phyloP scores from a whole-genome alignment of 2,113 vertebrate species.

The Pterocles gutturalis region DNA sequence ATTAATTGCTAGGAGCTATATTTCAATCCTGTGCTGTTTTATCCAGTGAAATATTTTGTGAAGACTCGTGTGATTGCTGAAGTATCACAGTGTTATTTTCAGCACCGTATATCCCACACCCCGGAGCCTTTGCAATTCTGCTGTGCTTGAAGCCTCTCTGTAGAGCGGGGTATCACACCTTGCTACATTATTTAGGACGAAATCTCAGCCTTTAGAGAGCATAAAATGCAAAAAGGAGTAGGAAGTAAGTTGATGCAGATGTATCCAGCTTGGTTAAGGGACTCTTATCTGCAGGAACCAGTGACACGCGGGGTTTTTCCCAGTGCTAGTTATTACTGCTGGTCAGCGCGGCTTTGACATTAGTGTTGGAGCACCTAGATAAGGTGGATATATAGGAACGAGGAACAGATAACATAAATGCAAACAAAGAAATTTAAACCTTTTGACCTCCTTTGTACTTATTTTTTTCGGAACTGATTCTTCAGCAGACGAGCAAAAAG shows the following conservation, averaged over 20 bases:
- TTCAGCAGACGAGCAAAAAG: slow-evolving; percentile 3
- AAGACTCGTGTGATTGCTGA: neutral
- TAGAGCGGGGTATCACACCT: slow-evolving; percentile 8
- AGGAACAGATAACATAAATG: slow-evolving; percentile 74
- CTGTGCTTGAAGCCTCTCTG: slow-evolving; percentile 27
- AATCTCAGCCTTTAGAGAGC: slow-evolving; percentile 51
- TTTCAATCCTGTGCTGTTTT: neutral
- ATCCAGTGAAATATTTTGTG: slow-evolving; percentile 9
- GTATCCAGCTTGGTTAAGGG: slow-evolving; percentile 48
- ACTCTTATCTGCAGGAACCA: slow-evolving; percentile 64
- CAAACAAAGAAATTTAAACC: slow-evolving; percentile 70
- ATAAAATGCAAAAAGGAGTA: neutral
- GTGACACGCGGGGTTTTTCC: slow-evolving; percentile 29
- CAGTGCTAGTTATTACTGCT: slow-evolving; percentile 57
- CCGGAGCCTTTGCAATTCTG: neutral
- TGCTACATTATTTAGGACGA: slow-evolving; percentile 14
- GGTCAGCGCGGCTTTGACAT: slow-evolving; percentile 59
- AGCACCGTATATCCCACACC: neutral
- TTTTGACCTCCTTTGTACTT: slow-evolving; percentile 60
- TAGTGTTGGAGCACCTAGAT: slow-evolving; percentile 71
- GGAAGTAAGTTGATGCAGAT: slow-evolving; percentile 60
- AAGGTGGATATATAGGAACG: slow-evolving; percentile 72
- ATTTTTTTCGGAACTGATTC: slow-evolving; percentile 64
- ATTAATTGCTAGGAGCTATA: neutral
- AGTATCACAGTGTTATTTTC: neutral